phyloP scores from a whole-genome alignment of 2,113 vertebrate species.

The Butorides virescens region DNA sequence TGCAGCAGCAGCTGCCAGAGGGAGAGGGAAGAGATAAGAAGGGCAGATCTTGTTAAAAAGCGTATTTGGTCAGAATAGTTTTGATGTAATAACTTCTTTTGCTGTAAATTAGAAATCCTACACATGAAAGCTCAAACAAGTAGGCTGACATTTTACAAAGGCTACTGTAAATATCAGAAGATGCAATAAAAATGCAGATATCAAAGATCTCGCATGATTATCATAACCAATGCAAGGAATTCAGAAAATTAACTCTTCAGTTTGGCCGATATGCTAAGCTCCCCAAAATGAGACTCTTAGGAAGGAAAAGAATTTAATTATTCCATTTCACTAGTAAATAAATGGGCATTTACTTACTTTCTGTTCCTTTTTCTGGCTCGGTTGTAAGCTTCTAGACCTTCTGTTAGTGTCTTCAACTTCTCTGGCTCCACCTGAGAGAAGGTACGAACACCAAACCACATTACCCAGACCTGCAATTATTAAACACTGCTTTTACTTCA shows the following conservation, averaged over 20 bases:
- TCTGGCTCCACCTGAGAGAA: conserved; percentile 91
- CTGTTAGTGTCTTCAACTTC: conserved; percentile 95
- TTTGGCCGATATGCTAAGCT: neutral
- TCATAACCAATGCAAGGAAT: neutral
- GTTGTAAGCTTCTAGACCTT: conserved; percentile 94
- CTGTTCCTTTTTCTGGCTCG: conserved; percentile 90
- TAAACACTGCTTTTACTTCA: neutral
- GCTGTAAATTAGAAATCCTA: neutral
- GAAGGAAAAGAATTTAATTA: neutral
- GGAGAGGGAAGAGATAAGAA: neutral
- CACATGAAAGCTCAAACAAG: neutral
- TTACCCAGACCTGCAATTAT: conserved; percentile 66
- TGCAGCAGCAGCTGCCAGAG: neutral
- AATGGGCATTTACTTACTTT: conserved; percentile 81
- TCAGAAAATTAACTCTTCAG: neutral
- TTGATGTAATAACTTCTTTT: neutral
- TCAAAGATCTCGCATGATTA: neutral
- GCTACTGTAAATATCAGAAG: conserved; percentile 4
- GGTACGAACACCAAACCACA: conserved; percentile 68
- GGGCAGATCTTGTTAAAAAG: neutral
- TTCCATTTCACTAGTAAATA: neutral
- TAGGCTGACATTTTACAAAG: neutral
- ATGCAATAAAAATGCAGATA: neutral
- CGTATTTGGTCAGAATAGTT: neutral
- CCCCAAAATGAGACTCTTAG: neutral